Conservation (phyloP, 1,140 invertebrate species). For the Drosophila arizonae region DNA sequence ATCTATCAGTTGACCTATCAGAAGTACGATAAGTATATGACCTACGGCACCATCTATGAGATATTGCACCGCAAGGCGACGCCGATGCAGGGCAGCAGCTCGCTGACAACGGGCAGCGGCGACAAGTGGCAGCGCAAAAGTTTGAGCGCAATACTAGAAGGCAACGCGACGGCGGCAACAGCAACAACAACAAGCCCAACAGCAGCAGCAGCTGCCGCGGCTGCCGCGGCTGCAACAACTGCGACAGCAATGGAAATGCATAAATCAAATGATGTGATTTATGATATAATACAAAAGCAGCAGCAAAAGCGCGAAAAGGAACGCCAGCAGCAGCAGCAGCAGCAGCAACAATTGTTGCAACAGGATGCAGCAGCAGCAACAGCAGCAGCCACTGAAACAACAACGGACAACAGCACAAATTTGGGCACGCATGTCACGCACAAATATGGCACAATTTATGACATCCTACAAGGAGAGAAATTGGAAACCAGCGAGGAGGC, state of each 20-base stretch:
- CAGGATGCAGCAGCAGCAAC: slow-evolving; percentile 21
- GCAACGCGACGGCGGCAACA: slow-evolving; percentile 27
- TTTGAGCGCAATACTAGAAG: slow-evolving; percentile 69
- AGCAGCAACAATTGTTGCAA: slow-evolving; percentile 11
- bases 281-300: slow-evolving; percentile 74
- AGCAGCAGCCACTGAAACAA: not conserved
- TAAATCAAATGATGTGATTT: slow-evolving; percentile 64
- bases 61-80: slow-evolving; percentile 78
- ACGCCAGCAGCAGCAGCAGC: slow-evolving; percentile 36
- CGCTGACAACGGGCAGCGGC: slow-evolving; percentile 27
- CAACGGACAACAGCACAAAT: slow-evolving; percentile 21
- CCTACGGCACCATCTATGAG: slow-evolving; percentile 82
- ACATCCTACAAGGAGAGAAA: slow-evolving; percentile 79
- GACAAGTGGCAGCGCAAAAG: slow-evolving; percentile 75
- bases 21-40: slow-evolving; percentile 83
- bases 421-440: slow-evolving; percentile 52
- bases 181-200: slow-evolving; percentile 4
- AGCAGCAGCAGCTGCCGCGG: slow-evolving; percentile 25
- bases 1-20: slow-evolving; percentile 77
- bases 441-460: slow-evolving; percentile 82
- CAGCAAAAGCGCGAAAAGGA: slow-evolving; percentile 47
- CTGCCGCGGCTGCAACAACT: slow-evolving; percentile 17
- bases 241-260: slow-evolving; percentile 32
- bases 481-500: slow-evolving; percentile 46
- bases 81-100: slow-evolving; percentile 34